Percentiles rank a stretch among this genome's conserved stretches.
These are phyloP conservation scores for Dasypus novemcinctus DNA, from an alignment of 2,113 vertebrate genomes.

Conservation along the genomic window DNA sequence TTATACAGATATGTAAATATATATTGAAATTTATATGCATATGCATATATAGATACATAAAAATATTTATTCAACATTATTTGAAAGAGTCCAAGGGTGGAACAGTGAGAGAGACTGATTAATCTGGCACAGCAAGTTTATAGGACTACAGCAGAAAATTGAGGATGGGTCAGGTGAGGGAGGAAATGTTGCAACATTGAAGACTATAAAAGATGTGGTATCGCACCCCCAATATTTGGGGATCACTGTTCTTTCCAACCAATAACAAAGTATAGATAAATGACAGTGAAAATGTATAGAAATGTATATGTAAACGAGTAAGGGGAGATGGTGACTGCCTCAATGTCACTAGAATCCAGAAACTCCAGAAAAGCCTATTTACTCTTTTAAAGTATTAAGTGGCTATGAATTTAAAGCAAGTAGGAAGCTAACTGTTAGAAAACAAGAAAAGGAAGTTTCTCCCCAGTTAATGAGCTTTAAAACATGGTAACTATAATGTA, in stretches of 20 bases:
- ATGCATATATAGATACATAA: background rate
- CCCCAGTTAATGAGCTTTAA: constrained; percentile 19
- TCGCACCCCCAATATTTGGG: background rate
- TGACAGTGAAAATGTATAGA: background rate
- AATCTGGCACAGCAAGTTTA: background rate
- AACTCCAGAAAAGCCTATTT: background rate
- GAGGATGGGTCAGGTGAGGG: background rate
- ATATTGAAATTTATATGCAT: background rate
- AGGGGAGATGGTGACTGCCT: background rate
- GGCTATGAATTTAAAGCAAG: constrained; percentile 49
- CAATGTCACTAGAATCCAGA: background rate
- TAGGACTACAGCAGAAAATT: background rate
- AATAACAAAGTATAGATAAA: background rate
- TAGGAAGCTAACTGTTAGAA: constrained; percentile 35
- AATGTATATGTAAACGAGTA: background rate
- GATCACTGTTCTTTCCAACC: background rate
- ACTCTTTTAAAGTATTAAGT: constrained; percentile 36
- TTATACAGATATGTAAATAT: background rate
- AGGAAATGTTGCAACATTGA: background rate
- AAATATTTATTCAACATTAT: background rate
- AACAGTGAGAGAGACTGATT: background rate
- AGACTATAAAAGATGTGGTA: background rate
- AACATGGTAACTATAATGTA: background rate
- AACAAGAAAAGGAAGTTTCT: background rate
- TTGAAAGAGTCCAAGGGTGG: background rate